Evolutionary conservation across 2,113 vertebrate species (phyloP).

Genomic region (Cyphomyrus discorhynchus): DNA sequence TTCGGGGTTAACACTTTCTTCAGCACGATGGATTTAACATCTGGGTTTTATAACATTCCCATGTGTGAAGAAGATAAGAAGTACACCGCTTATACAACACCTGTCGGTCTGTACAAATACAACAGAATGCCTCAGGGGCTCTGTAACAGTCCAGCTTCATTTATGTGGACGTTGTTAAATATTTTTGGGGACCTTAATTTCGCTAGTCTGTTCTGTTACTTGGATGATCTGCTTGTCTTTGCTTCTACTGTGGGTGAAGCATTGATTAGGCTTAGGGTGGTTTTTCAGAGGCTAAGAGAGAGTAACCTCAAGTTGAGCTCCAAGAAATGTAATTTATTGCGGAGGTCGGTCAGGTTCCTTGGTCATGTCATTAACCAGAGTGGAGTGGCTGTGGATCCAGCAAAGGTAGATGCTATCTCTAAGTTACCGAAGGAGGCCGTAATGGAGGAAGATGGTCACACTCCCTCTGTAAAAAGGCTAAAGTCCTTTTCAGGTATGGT

Average conservation of each 20-base stretch:
- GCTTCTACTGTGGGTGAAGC: neutral
- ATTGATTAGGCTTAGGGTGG: neutral
- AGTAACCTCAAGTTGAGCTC: neutral
- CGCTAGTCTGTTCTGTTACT: neutral
- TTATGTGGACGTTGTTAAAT: neutral
- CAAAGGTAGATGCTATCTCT: neutral
- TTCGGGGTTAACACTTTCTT: neutral
- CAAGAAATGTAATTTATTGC: neutral
- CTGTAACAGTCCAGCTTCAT: neutral
- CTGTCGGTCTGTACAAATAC: neutral
- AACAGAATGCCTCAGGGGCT: neutral
- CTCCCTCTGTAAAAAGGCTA: neutral
- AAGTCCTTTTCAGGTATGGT: neutral
- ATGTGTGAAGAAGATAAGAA: neutral
- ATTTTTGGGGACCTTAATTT: neutral
- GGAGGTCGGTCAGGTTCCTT: neutral
- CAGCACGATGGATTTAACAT: neutral
- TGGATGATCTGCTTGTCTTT: slow-evolving; percentile 1
- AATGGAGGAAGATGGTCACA: neutral
- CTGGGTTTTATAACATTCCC: neutral
- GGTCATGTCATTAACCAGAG: neutral
- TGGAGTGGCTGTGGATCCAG: neutral
- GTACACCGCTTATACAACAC: neutral
- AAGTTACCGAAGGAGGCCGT: neutral
- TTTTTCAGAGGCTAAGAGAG: neutral